Evolutionary conservation across 2,797 vertebrate species (phyloP), one percentile per base, ranked within the genome.

Genomic region (Valencia hispanica): DNA sequence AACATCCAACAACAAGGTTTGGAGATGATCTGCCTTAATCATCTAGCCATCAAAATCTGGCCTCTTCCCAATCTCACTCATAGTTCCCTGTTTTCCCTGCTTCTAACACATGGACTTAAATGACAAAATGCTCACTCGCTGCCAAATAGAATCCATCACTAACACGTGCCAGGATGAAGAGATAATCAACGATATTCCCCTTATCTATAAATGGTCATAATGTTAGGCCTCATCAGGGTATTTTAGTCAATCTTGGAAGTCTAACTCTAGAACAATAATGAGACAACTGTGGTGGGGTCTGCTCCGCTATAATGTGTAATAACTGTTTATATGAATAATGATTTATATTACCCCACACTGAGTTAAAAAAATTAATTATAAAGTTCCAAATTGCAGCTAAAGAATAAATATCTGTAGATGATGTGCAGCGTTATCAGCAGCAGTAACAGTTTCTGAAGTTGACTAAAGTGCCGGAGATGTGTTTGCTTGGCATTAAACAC

Each of bases 401-500:
- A 77, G 76, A 45, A 83, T 59, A 77, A 20, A 72, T 65, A 83
- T 83, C 74, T 81, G 69, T 78, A 87, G 70, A 83, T 77, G 68
- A 85, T 75, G 39, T 79, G 77, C 11, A 39, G 7, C 0, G 4
- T 43, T 51, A 81, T 79, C 80, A 83, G 57, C 80, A 82, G 79
- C 84, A 73, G 68, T 75, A 80, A 83, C 79, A 79, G 85, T 82
- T 87, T 87, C 74, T 77, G 78, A 74, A 80, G 77, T 77, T 72
- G 73, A 69, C 74, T 74, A 70, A 89, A 84, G 66, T 61, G 74
- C 47, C 74, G 77, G 81, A 80, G 55, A 84, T 81, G 88, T 82
- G 83, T 77, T 79, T 85, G 81, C 75, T 74, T 89, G 89, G 90
- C 90, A 86, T 73, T n/a, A 17, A 74, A 79, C 25, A 85, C 87